Evolutionary conservation across 2,113 vertebrate species (phyloP), one percentile per base, ranked within the genome.

Genomic region (Stegostoma tigrinum): DNA sequence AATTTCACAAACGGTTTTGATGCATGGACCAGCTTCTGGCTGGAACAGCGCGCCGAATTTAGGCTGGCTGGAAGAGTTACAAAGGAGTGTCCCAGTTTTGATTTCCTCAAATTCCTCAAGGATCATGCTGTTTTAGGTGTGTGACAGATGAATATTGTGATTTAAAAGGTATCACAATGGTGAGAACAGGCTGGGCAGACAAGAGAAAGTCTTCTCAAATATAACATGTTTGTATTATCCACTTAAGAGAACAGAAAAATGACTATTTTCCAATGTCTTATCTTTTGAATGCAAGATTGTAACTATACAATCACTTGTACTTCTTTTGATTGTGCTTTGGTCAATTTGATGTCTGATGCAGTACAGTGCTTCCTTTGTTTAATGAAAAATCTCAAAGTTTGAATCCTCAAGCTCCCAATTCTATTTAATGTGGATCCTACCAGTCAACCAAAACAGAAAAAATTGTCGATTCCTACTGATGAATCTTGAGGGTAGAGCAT

Each of bases 391-490:
- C 95, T 85, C 72, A 95, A 95, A 83, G n/a, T n/a, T 52, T 23
- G 85, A 95, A 85, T 52, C 75, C 95, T 83, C 95, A 83, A 21
- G 85, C 75, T 17, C 66, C n/a, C 30, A 52, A 83, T 85, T 95
- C 48, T 85, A 75, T 38, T 95, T 52, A 80, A 89, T 12, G 30
- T 34, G 61, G 78, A 95, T 85, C 95, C 52, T 55, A 61, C 27
- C 66, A 87, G 95, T n/a, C 80, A 95, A 95, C 0, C 87, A 55
- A 67, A 87, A 95, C 52, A 66, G 61, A 86, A 95, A 38, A 87
- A n/a, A 14, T 17, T 66, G 34, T 34, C 27, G n/a, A 38, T 38
- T 38, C 30, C 90, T 21, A 66, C 61, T 67, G 34, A 66, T n/a
- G n/a, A 5, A 34, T 34, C 52, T 48, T 19, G 52, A 34, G 30